Evolutionary conservation across 2,797 vertebrate genomes (phyloP).

Genomic region (Xyrichtys novacula): DNA sequence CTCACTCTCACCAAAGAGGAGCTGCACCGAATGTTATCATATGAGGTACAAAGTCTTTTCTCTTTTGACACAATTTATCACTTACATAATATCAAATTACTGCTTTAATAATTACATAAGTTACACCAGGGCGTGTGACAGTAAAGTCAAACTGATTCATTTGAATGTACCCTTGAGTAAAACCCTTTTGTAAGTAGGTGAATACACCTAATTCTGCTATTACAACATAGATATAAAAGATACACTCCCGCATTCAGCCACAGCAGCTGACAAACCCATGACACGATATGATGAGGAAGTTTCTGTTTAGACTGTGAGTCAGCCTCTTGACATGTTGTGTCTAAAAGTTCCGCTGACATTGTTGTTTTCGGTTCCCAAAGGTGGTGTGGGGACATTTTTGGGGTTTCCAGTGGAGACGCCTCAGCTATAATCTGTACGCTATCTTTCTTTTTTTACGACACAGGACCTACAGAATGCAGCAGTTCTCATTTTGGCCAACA

Average conservation of each 20-base stretch:
- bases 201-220: neutral
- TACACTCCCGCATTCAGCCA: neutral
- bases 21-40: conserved; percentile 88
- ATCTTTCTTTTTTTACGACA: neutral
- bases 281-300: conserved; percentile 46
- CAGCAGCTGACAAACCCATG: conserved; percentile 23
- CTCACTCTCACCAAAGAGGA: conserved; percentile 86
- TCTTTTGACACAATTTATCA: neutral
- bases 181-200: conserved; percentile 8
- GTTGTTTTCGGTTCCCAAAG: neutral
- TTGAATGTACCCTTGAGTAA: neutral
- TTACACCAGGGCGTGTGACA: neutral
- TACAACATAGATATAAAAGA: neutral
- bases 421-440: neutral
- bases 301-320: conserved; percentile 32
- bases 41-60: conserved; percentile 82
- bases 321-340: conserved; percentile 18
- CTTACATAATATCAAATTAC: neutral
- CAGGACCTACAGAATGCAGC: conserved; percentile 88
- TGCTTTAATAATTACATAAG: neutral
- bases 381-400: fast-evolving
- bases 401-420: conserved; percentile 6
- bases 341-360: conserved; percentile 32
- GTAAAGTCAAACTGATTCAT: neutral
- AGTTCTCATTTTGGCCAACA: conserved; percentile 89